phyloP scores from a whole-genome alignment of 2,888 invertebrate genomes.

The Caenorhabditis sp. region DNA sequence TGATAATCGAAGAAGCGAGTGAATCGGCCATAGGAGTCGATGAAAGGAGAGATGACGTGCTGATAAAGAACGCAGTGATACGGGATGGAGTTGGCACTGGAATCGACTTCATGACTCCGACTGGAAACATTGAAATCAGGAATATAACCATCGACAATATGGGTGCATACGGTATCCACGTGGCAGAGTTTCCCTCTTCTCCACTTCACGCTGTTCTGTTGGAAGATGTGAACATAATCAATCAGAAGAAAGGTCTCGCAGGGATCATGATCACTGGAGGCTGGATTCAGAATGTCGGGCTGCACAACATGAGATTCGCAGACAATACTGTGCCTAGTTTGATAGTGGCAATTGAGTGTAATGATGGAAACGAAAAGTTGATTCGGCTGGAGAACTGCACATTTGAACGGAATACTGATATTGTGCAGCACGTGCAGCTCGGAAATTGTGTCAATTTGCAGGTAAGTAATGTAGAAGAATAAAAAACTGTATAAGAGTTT shows the following conservation, averaged over 20 bases:
- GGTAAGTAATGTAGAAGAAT: not conserved
- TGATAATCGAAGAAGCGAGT: slow-evolving; percentile 61
- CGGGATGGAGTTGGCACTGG: slow-evolving; percentile 55
- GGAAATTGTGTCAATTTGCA: slow-evolving; percentile 63
- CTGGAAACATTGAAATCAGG: slow-evolving; percentile 58
- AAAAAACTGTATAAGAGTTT: not conserved
- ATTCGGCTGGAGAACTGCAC: slow-evolving; percentile 57
- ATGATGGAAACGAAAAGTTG: slow-evolving; percentile 62
- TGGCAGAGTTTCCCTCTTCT: slow-evolving; percentile 64
- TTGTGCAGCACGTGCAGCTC: slow-evolving; percentile 63
- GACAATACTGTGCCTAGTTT: slow-evolving; percentile 60
- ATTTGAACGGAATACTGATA: slow-evolving; percentile 60
- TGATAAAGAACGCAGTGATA: slow-evolving; percentile 54
- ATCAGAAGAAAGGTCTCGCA: slow-evolving; percentile 64
- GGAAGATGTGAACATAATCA: slow-evolving; percentile 46
- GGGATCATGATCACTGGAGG: slow-evolving; percentile 64
- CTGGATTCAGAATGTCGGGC: slow-evolving; percentile 62
- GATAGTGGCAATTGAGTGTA: slow-evolving; percentile 64
- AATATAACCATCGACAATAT: slow-evolving; percentile 50
- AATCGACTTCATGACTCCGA: slow-evolving; percentile 68
- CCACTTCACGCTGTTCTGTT: slow-evolving; percentile 62
- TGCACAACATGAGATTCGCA: slow-evolving; percentile 49
- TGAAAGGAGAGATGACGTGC: slow-evolving; percentile 64
- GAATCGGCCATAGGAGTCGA: slow-evolving; percentile 68
- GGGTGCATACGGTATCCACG: slow-evolving; percentile 64